Base-by-base conservation (phyloP, 2,888 invertebrate genomes). In the Arrhopalites spinosus region DNA sequence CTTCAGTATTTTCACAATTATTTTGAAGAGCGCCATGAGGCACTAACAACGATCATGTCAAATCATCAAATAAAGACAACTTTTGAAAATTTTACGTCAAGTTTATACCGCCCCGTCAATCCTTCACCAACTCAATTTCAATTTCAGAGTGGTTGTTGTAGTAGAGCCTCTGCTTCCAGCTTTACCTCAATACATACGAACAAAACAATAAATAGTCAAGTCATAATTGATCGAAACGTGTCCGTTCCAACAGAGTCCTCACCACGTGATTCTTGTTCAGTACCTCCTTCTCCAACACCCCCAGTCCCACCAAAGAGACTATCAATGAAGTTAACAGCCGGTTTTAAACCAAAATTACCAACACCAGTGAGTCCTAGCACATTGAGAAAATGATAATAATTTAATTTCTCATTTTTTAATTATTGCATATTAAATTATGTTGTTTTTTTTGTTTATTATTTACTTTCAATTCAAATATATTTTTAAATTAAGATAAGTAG, bases 1-100 rank as follows among this genome's bases (percentile, higher is more conserved):
- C 89, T 97, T 86, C 92, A 94, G 83, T 91, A 93, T 84, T 97
- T 93, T 87, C 95, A 95, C 86, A 93, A 95, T 86, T 93, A 92
- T 85, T 96, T 95, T 87, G 93, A 95, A 86, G 97, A 97, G 87
- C 90, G 97, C 81, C 91, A 93, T 82, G 90, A 93, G 81, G 92
- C 92, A 36, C 88, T 98, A 80, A 92, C 93, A 84, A 93, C 92
- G 71, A 92, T 98, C 36, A 92, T 95, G 75, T 89, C 90, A 77
- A 91, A 93, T 83, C 94, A 96, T 87, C 93, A 93, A 85, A 92
- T 92, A 85, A 90, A 91, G 77, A 91, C 93, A 80, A 95, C 95
- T 73, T 98, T 95, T 87, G 98, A 98, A 87, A 91, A 92, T 81
- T 98, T 94, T 86, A 89, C 91, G 75, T 89, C 91, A 17, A 89